A percentile compares a stretch with the other conserved stretches of the same genome.
These are phyloP conservation scores for Bilobella aurantiaca DNA, from an alignment of 1,140 invertebrate genomes.

Conservation along the genomic window DNA sequence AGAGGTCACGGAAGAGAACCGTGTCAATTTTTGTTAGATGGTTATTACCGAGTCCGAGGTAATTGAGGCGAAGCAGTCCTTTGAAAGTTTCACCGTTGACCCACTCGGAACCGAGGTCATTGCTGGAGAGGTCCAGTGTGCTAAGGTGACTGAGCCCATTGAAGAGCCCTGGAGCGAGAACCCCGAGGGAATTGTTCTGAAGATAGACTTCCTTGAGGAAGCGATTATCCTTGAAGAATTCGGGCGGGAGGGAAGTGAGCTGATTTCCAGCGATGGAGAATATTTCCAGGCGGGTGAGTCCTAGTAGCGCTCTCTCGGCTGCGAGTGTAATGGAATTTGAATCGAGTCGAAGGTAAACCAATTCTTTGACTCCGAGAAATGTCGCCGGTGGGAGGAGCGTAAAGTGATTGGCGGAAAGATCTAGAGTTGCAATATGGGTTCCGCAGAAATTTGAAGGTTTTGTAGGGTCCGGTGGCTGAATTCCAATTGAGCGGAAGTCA, in stretches of 20 bases:
- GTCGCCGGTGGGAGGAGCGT: constrained; percentile 57
- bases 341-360: constrained; percentile 41
- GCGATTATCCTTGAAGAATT: constrained; percentile 66
- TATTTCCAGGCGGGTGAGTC: constrained; percentile 60
- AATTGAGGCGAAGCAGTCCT: constrained; percentile 61
- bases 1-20: constrained; percentile 59
- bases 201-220: constrained; percentile 71
- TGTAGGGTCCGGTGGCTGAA: constrained; percentile 45
- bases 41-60: constrained; percentile 71
- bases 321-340: constrained; percentile 43
- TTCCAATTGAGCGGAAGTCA: constrained; percentile 63
- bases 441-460: constrained; percentile 24
- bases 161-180: constrained; percentile 73
- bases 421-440: constrained; percentile 53
- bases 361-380: constrained; percentile 46
- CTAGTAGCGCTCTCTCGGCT: constrained; percentile 66
- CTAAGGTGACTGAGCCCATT: constrained; percentile 66
- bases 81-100: constrained; percentile 75
- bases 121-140: constrained; percentile 71
- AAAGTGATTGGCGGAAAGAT: constrained; percentile 72
- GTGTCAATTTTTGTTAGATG: constrained; percentile 66
- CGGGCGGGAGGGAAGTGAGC: constrained; percentile 67
- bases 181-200: constrained; percentile 74
- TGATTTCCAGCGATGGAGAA: constrained; percentile 72
- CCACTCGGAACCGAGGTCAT: constrained; percentile 76